Base-by-base conservation (phyloP, 1,140 invertebrate genomes). In the Caligus rogercresseyi region DNA sequence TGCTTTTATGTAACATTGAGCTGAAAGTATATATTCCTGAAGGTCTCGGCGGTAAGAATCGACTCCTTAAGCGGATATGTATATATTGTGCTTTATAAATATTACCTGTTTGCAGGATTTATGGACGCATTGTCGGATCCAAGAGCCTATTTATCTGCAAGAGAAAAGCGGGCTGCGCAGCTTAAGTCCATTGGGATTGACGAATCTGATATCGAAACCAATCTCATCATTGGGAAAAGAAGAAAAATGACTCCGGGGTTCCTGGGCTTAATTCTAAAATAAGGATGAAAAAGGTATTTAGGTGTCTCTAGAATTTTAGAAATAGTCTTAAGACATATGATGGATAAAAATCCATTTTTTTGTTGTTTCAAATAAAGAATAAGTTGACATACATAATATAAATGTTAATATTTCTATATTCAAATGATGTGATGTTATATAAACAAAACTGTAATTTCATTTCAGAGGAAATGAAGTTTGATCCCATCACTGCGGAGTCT, bases 1-100 rank as follows among this genome's bases (percentile, higher is more conserved):
- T 97, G 83, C 76, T 98, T 57, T 99, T 99, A 76, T 97, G 94
- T 74, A 91, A 96, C 73, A 95, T 99, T 69, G 92, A 97, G 74
- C 82, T 98, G 51, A 98, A 98, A 78, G 99, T 98, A 67, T 99
- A 99, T 77, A 92, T 98, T 65, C 96, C 96, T 58, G 95, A 98
- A 78, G 95, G 95, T 62, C 87, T 98, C 72, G 90, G 92, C 81
- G 88, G 88, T 88, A 72, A 72, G 67, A 68, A 43, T 43, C 7
- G n/a, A n/a, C 7, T 11, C 7, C 7, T 43, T n/a, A 43, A n/a
- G n/a, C n/a, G n/a, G n/a, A n/a, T n/a, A n/a, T n/a, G n/a, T n/a
- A n/a, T n/a, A n/a, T n/a, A n/a, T 43, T 43, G 31, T 43, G 7
- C n/a, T 43, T 43, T 43, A 11, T 43, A 43, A 7, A 43, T 43